Percentiles rank a stretch among this genome's conserved stretches.
These are phyloP conservation scores for Auanema freiburgensis DNA, from an alignment of 2,888 invertebrate species.

Conservation along the genomic window DNA sequence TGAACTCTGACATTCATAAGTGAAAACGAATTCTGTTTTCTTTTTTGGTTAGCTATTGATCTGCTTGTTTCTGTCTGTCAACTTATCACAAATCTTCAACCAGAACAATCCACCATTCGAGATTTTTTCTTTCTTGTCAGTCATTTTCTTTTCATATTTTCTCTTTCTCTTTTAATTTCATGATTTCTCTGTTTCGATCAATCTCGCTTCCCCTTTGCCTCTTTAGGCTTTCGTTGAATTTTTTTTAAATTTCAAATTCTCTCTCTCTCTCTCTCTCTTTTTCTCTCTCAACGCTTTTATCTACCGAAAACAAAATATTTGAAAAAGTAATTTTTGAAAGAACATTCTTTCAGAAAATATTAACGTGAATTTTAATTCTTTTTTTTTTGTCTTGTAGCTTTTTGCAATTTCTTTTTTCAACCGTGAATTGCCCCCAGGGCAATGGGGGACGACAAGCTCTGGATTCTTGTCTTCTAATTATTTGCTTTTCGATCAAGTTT, in stretches of 20 bases:
- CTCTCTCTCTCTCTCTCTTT: no score
- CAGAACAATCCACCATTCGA: background rate
- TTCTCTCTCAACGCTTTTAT: no score
- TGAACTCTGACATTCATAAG: background rate
- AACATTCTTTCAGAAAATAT: no score
- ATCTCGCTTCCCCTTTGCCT: no score
- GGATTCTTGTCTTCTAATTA: background rate
- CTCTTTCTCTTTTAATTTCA: conserved; percentile 5
- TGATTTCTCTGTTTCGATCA: conserved; percentile 1
- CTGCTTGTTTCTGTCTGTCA: no score
- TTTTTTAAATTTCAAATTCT: no score
- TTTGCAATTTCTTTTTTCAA: background rate
- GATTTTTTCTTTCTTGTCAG: background rate
- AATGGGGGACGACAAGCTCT: background rate
- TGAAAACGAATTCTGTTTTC: background rate
- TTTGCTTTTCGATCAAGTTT: conserved; percentile 2
- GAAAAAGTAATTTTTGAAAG: no score
- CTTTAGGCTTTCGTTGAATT: no score
- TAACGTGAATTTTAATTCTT: no score
- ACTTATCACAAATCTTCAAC: background rate
- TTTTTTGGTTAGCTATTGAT: background rate
- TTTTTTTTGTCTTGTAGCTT: background rate
- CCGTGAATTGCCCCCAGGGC: background rate
- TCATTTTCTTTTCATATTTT: conserved; percentile 2
- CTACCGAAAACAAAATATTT: no score